Evolutionary conservation across 2,113 vertebrate species (phyloP), one percentile per base, ranked within the genome.

Genomic region (Aplodontia rufa): DNA sequence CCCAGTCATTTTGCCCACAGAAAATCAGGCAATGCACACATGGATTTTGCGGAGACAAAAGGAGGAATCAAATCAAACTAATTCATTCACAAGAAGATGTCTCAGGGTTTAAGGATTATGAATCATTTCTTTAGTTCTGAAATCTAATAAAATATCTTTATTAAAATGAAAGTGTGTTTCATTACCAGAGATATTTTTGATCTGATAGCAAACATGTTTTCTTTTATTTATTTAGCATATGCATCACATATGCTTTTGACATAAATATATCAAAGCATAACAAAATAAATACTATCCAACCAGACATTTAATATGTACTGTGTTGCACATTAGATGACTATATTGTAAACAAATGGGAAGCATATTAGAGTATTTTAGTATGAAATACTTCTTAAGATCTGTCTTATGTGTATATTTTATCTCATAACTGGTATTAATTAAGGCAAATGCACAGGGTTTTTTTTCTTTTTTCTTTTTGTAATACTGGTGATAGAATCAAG

Each of bases 141-240:
- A 45, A 60, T 69, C 58, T 90, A 28, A 13, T 90, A 84, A 94
- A 22, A 94, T 8, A 49, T 91, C 53, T 87, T 79, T 80, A 95
- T 91, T 51, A 72, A 72, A 88, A 96, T 42, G 45, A 96, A 90
- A 87, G 79, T 16, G 32, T 96, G 49, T 92, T 64, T 91, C 79
- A 37, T 79, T 93, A 71, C 68, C 79, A 64, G 72, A 92, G 14
- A 87, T 96, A 84, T 86, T 97, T 96, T 86, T 91, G 89, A 47
- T 95, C 12, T 93, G 26, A 90, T 24, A 94, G 75, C 58, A 81
- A 97, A 75, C 28, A 79, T 28, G 68, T 5, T 94, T 96, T 78
- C 80, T 85, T 37, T 91, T 96, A 87, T 94, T 95, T 95, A 89
- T 94, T 87, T 91, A 94, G 69, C 93, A 58, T 85, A 92, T 40